Percentiles rank a stretch among this genome's conserved stretches.
Evolutionary conservation across 2,113 vertebrate genomes (phyloP).

Genomic region (Phrynosoma blainvillii): DNA sequence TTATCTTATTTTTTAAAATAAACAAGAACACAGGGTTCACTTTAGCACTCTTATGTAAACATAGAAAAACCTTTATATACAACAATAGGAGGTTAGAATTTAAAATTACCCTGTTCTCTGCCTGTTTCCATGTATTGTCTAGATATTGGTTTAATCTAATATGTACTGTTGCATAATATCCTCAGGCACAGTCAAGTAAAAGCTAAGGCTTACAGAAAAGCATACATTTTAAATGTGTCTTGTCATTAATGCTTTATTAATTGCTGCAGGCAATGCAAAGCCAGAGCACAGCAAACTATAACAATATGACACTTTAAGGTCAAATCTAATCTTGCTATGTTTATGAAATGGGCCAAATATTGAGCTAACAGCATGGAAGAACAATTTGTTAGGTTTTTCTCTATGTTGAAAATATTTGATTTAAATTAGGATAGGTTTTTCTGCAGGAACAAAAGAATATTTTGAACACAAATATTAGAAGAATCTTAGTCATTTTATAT

Average conservation of each 20-base stretch:
- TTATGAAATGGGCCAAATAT: conserved; percentile 88
- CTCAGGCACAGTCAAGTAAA: conserved; percentile 82
- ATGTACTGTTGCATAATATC: conserved; percentile 79
- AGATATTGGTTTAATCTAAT: conserved; percentile 80
- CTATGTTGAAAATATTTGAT: conserved; percentile 76
- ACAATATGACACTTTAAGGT: conserved; percentile 98
- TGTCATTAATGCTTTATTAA: conserved; percentile 99
- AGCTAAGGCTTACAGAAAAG: conserved; percentile 87
- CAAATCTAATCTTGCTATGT: conserved; percentile 89
- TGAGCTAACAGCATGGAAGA: conserved; percentile 88
- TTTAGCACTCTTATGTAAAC: conserved; percentile 32
- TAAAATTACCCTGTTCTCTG: conserved; percentile 60
- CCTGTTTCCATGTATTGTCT: conserved; percentile 65
- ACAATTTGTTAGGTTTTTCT: conserved; percentile 77
- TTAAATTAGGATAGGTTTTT: conserved; percentile 74
- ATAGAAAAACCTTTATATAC: conserved; percentile 54
- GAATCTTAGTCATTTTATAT: conserved; percentile 51
- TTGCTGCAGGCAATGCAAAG: conserved; percentile 89
- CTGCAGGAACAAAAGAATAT: conserved; percentile 65
- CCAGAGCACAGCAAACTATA: conserved; percentile 86
- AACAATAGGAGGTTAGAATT: conserved; percentile 66
- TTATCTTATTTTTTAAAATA: conserved; percentile 33
- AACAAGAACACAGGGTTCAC: conserved; percentile 27
- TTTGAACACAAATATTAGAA: conserved; percentile 68
- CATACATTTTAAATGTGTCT: conserved; percentile 96